These are phyloP conservation scores for Spilogale gracilis DNA, from an alignment of 2,113 vertebrate species.

Conservation along the genomic window DNA sequence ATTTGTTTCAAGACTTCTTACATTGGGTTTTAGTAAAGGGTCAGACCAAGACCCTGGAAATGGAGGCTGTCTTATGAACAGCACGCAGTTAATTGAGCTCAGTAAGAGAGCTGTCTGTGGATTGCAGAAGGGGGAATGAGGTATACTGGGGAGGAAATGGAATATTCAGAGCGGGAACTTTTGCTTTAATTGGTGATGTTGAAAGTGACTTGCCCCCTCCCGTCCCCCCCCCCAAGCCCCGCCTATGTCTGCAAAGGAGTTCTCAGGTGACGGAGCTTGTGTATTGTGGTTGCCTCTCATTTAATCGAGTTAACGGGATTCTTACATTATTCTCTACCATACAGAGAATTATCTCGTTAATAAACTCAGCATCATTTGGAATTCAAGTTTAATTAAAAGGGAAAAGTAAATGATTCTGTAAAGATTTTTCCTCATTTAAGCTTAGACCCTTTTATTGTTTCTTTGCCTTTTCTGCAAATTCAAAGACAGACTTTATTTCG, in stretches of 20 bases:
- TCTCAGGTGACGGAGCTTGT: conserved; percentile 56
- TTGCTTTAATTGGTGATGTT: conserved; percentile 55
- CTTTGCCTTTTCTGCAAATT: conserved; percentile 43
- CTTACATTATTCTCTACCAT: conserved; percentile 68
- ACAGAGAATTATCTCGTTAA: conserved; percentile 74
- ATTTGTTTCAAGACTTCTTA: conserved; percentile 54
- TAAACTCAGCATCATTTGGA: conserved; percentile 62
- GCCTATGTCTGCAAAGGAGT: not conserved
- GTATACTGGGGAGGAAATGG: not conserved
- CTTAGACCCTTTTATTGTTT: conserved; percentile 26
- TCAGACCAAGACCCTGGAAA: not conserved
- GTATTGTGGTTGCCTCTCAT: conserved; percentile 60
- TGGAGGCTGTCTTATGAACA: not conserved
- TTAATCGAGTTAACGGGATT: conserved; percentile 78
- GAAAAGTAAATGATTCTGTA: conserved; percentile 76
- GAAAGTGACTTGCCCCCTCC: conserved; percentile 21
- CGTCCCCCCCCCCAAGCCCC: not conserved
- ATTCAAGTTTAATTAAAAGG: conserved; percentile 81
- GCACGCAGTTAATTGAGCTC: rapidly evolving
- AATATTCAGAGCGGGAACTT: not conserved
- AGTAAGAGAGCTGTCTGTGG: not conserved
- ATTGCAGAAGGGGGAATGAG: not conserved
- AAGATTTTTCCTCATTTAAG: conserved; percentile 65
- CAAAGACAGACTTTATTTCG: conserved; percentile 54
- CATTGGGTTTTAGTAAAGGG: conserved; percentile 60